Evolutionary conservation across 2,888 invertebrate species (phyloP), one percentile per base, ranked within the genome.

Genomic region (Sminthurides aquaticus): DNA sequence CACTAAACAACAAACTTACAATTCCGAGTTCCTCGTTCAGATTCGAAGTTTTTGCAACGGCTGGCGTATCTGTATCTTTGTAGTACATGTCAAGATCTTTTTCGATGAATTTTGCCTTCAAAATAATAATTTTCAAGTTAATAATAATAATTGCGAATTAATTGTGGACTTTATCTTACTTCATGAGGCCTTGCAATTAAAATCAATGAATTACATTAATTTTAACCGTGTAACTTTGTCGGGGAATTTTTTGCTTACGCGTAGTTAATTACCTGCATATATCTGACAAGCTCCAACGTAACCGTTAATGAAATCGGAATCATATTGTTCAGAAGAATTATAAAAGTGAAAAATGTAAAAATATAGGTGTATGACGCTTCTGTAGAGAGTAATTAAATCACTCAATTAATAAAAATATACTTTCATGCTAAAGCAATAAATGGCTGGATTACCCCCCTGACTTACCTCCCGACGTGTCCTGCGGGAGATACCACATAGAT

Each of bases 291-390:
- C 82, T 99, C 99, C 73, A 99, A 84, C 1, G 99, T 97, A 29
- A 99, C 98, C 88, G 98, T 99, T 75, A 99, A 83, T 73, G 97
- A 97, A 80, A 99, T 99, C 48, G 99, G 99, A 80, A 99, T 98
- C 77, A 99, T 85, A 82, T 99, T 99, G 84, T 98, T 98, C 85
- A 95, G 99, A 75, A 99, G 84, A 82, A 99, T 99, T 77, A 99
- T 89, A 82, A 98, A 99, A 20, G 99, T 99, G 76, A 99, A 83
- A 77, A 98, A 86, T 81, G 95, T 97, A 82, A 90, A 95, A 28
- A 81, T 80, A 77, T 84, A 83, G 73, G 58, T 22, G 2, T 49
- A 20, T 15, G 43, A 34, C 5, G 15, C 15, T 5, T 34, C 43
- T 34, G 15, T 15, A 34, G 15, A 34, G 15, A 5, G 15, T 34